A percentile compares a stretch with the other conserved stretches of the same genome.
phyloP scores from a whole-genome alignment of 2,888 invertebrate genomes.

The Meganola albula region DNA sequence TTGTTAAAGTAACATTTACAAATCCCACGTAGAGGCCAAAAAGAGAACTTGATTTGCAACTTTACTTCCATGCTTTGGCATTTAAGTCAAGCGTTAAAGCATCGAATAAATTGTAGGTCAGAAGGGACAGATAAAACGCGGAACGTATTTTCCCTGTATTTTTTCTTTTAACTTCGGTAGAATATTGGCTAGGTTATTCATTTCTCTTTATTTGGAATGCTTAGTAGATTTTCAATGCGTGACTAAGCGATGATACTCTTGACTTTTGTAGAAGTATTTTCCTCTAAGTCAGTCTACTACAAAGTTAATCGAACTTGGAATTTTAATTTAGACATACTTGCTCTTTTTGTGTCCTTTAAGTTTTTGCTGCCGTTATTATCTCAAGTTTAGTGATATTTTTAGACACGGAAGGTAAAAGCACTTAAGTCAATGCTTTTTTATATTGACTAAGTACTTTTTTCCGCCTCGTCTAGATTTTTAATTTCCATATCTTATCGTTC shows the following conservation, averaged over 20 bases:
- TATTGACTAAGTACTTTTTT: too few relatives aligned
- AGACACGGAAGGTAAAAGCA: too few relatives aligned
- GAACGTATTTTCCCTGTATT: conserved; percentile 54
- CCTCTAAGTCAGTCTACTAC: background rate
- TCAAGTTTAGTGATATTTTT: too few relatives aligned
- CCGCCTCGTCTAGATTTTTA: too few relatives aligned
- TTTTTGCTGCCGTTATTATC: too few relatives aligned
- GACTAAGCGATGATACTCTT: conserved; percentile 11
- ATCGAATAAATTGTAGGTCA: conserved; percentile 75
- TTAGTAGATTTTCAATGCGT: conserved; percentile 21
- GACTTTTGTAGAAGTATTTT: background rate
- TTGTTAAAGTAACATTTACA: conserved; percentile 26
- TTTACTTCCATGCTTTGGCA: conserved; percentile 69
- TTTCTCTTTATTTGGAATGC: conserved; percentile 28
- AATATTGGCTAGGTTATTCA: conserved; percentile 52
- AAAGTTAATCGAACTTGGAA: too few relatives aligned
- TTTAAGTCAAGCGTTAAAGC: conserved; percentile 74
- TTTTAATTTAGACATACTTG: too few relatives aligned
- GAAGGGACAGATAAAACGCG: conserved; percentile 72
- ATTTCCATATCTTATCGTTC: too few relatives aligned
- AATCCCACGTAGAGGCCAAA: conserved; percentile 39
- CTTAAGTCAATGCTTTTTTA: too few relatives aligned
- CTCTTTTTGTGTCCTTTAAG: too few relatives aligned
- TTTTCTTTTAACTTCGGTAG: conserved; percentile 55
- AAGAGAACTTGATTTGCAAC: conserved; percentile 65